These are phyloP conservation scores for Anas flavirostris DNA, from an alignment of 2,797 vertebrate genomes.

Conservation along the genomic window DNA sequence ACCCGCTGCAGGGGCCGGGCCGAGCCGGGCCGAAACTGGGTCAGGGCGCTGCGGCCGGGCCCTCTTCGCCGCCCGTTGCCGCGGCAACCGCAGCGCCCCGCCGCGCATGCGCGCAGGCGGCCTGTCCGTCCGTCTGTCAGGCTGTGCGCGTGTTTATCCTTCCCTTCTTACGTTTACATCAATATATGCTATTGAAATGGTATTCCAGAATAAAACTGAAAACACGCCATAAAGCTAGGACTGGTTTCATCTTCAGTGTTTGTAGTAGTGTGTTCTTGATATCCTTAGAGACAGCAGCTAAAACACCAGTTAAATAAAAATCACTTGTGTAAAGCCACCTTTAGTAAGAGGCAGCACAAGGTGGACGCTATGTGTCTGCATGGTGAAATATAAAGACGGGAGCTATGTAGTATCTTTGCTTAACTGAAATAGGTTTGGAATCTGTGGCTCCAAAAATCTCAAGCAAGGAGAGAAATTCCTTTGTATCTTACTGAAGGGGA, in stretches of 20 bases:
- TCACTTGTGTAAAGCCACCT: not conserved
- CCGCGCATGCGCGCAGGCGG: not conserved
- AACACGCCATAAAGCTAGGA: not conserved
- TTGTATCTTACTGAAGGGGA: not conserved
- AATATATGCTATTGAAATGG: not conserved
- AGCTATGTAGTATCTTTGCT: not conserved
- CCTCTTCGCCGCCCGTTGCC: no score
- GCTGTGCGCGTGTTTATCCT: not conserved
- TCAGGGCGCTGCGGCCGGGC: no score
- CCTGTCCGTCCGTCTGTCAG: not conserved
- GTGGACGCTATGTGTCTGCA: not conserved
- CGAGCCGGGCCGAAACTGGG: no score
- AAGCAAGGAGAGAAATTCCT: not conserved
- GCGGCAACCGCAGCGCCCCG: no score
- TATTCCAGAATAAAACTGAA: not conserved
- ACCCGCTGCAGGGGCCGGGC: no score
- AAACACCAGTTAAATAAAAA: not conserved
- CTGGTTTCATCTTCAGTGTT: not conserved
- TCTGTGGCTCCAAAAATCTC: not conserved
- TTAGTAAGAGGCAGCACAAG: not conserved
- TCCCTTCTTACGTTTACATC: not conserved
- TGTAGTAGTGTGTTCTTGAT: not conserved
- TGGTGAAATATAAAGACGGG: not conserved
- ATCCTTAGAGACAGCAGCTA: not conserved
- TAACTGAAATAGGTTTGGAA: not conserved